Evolutionary conservation across 1,140 invertebrate genomes (phyloP).

Genomic region (Dreissena polymorpha): DNA sequence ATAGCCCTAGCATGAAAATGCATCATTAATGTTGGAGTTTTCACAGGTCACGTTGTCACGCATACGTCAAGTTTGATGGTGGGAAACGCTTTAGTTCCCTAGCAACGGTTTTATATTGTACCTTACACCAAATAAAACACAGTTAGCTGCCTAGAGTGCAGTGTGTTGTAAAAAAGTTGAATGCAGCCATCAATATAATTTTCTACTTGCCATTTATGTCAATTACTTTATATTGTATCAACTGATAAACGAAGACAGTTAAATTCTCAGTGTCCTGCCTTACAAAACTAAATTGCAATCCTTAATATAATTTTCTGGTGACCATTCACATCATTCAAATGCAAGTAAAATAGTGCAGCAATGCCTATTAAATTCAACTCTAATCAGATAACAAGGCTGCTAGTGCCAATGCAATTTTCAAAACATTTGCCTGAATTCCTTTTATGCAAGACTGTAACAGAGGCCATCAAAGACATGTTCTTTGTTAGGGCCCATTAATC

Average conservation of each 20-base stretch:
- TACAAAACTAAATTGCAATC: not conserved
- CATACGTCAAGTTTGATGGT: constrained; percentile 26
- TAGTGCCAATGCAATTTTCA: not conserved
- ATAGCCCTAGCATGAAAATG: constrained; percentile 48
- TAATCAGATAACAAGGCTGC: not conserved
- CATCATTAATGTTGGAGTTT: constrained; percentile 50
- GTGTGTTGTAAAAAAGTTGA: too few relatives aligned
- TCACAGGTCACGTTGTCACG: constrained; percentile 50
- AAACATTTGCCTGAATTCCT: constrained; percentile 16
- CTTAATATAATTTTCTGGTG: not conserved
- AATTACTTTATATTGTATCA: too few relatives aligned
- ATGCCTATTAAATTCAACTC: not conserved
- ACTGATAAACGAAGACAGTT: too few relatives aligned
- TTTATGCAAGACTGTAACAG: constrained; percentile 48
- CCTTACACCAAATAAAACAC: constrained; percentile 27
- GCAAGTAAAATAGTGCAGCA: not conserved
- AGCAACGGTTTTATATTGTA: constrained; percentile 42
- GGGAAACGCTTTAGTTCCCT: constrained; percentile 41
- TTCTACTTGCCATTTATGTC: too few relatives aligned
- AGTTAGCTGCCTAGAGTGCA: too few relatives aligned
- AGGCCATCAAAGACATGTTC: not conserved
- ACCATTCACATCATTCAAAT: not conserved
- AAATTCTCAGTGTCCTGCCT: not conserved
- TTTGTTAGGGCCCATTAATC: constrained; percentile 42
- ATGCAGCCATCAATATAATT: too few relatives aligned